Evolutionary conservation across 2,113 vertebrate genomes (phyloP).

Genomic region (Alces alces): DNA sequence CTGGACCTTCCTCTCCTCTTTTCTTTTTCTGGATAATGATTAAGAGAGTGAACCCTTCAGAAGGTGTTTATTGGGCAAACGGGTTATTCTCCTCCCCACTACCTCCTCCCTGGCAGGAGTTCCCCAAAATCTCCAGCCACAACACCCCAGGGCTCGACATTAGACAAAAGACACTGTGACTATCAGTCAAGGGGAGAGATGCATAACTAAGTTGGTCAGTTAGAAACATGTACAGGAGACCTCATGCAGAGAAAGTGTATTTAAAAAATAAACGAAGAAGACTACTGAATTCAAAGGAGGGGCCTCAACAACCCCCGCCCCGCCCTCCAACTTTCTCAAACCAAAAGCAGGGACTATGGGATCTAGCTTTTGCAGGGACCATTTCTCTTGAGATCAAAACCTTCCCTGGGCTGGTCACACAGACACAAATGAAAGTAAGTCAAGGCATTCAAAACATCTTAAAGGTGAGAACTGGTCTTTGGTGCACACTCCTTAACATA

Average conservation of each 20-base stretch:
- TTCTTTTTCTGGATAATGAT: slow-evolving; percentile 83
- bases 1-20: slow-evolving; percentile 79
- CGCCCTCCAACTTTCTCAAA: background rate
- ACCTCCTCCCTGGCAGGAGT: background rate
- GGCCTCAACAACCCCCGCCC: background rate
- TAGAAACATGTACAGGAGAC: background rate
- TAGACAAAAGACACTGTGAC: background rate
- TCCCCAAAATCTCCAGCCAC: background rate
- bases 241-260: background rate
- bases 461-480: background rate
- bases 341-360: background rate
- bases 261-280: background rate
- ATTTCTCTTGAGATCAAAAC: background rate
- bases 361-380: background rate
- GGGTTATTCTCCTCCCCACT: slow-evolving; percentile 20
- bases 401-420: background rate
- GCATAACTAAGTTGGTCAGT: background rate
- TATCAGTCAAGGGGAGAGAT: background rate
- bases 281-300: slow-evolving; percentile 7
- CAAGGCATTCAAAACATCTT: slow-evolving; percentile 12
- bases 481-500: background rate
- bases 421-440: background rate
- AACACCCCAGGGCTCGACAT: background rate
- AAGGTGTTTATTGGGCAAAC: slow-evolving; percentile 43
- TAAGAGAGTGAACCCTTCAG: slow-evolving; percentile 76